phyloP scores from a whole-genome alignment of 2,797 vertebrate genomes.

The Labroides dimidiatus region DNA sequence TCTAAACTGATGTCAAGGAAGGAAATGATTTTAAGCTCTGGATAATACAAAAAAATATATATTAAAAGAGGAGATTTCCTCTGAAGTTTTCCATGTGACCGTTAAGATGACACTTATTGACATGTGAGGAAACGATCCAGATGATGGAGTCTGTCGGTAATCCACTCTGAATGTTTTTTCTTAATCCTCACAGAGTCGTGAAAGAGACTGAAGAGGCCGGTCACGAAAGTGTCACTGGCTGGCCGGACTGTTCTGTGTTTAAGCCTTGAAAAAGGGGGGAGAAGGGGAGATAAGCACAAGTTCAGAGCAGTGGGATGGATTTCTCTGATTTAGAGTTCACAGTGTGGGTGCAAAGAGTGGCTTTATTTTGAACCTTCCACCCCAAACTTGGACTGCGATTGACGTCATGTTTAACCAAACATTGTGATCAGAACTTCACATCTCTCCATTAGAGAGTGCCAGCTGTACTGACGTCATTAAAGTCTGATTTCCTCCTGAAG shows the following conservation, averaged over 20 bases:
- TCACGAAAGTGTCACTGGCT: conserved; percentile 24
- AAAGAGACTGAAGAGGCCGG: conserved; percentile 28
- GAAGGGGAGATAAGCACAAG: conserved; percentile 18
- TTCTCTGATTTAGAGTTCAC: conserved; percentile 16
- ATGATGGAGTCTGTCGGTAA: conserved; percentile 50
- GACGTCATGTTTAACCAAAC: too few species aligned
- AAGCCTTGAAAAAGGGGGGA: conserved; percentile 10
- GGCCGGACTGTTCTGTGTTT: conserved; percentile 11
- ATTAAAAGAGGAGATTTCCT: conserved; percentile 21
- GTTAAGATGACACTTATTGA: conserved; percentile 47
- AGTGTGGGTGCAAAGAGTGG: neutral
- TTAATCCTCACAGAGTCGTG: conserved; percentile 42
- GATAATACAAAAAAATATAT: conserved; percentile 20
- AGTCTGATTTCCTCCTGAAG: neutral
- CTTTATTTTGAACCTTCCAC: neutral
- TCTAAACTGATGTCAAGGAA: conserved; percentile 26
- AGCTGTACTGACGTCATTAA: neutral
- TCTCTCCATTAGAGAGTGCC: neutral
- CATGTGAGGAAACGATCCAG: conserved; percentile 46
- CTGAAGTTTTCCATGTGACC: conserved; percentile 24
- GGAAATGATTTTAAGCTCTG: conserved; percentile 22
- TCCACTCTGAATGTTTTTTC: conserved; percentile 51
- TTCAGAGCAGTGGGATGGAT: conserved; percentile 12
- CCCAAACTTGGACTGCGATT: neutral
- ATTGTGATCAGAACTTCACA: neutral